These are phyloP conservation scores for Hippolais icterina DNA, from an alignment of 2,113 vertebrate genomes.

Conservation along the genomic window DNA sequence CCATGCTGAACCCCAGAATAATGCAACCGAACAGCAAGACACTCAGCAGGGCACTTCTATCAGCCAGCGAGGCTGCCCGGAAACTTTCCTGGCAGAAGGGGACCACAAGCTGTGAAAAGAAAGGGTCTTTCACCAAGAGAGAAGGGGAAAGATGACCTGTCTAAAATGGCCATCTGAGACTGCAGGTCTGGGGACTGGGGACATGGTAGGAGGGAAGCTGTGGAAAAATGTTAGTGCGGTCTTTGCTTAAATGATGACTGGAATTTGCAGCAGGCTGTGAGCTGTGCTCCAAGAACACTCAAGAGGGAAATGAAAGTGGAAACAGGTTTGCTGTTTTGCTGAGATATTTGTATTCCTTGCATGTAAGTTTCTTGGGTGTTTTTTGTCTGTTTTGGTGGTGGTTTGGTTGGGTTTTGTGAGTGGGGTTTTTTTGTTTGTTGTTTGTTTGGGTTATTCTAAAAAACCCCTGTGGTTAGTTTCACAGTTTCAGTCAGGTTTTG, in stretches of 20 bases:
- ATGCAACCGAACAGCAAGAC: conserved; percentile 14
- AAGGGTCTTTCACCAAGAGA: conserved; percentile 24
- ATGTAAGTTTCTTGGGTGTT: not conserved
- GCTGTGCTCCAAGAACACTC: not conserved
- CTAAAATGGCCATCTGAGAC: conserved; percentile 1
- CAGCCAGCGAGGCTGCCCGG: not conserved
- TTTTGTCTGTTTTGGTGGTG: not conserved
- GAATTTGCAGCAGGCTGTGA: not conserved
- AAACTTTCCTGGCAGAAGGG: conserved; percentile 11
- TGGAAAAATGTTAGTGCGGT: not conserved
- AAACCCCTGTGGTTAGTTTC: not conserved
- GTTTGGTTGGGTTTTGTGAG: not conserved
- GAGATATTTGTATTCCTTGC: not conserved
- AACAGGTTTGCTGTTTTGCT: not conserved
- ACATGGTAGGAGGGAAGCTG: not conserved
- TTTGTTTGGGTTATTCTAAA: not conserved
- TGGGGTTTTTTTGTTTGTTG: not conserved
- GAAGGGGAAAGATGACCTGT: not conserved
- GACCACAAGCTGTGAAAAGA: not conserved
- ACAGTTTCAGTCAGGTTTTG: not conserved
- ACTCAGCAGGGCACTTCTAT: conserved; percentile 10
- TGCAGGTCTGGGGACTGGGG: not conserved
- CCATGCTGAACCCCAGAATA: conserved; percentile 22
- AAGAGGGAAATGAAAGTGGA: not conserved
- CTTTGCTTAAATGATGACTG: not conserved